Evolutionary conservation across 2,113 vertebrate species (phyloP).

Genomic region (Ophiodon elongatus): DNA sequence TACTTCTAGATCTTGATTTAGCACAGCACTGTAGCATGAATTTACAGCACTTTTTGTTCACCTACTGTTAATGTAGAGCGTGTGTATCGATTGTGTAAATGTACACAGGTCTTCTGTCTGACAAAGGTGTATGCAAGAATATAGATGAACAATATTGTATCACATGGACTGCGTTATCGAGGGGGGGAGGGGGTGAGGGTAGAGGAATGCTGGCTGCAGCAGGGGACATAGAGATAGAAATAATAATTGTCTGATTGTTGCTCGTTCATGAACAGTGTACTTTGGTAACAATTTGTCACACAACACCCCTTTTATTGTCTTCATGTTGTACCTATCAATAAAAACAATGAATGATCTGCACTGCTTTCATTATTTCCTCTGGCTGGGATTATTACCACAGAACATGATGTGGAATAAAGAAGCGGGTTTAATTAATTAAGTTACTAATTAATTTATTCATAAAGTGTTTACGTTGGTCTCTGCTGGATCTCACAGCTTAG

Average conservation of each 20-base stretch:
- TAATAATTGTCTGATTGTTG: slow-evolving; percentile 50
- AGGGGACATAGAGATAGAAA: slow-evolving; percentile 37
- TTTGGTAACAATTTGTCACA: slow-evolving; percentile 51
- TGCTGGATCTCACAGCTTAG: background rate
- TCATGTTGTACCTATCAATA: slow-evolving; percentile 69
- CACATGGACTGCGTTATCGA: slow-evolving; percentile 16
- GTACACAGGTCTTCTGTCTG: slow-evolving; percentile 44
- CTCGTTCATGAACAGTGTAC: slow-evolving; percentile 52
- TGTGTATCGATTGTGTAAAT: slow-evolving; percentile 67
- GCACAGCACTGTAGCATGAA: slow-evolving; percentile 82
- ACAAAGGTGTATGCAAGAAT: slow-evolving; percentile 45
- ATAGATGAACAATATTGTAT: background rate
- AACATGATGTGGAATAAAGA: slow-evolving; percentile 2
- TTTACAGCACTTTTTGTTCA: slow-evolving; percentile 77
- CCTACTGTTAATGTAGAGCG: slow-evolving; percentile 63
- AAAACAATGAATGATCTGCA: slow-evolving; percentile 44
- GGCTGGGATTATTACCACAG: background rate
- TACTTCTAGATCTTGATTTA: slow-evolving; percentile 64
- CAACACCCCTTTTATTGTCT: slow-evolving; percentile 51
- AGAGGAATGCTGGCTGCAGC: slow-evolving; percentile 14
- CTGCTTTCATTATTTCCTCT: background rate
- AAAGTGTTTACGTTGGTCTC: too few relatives aligned
- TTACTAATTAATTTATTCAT: background rate
- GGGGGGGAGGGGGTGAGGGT: background rate
- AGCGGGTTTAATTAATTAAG: background rate